Percentiles rank a stretch among this genome's conserved stretches.
Conservation (phyloP, 2,113 vertebrate genomes). For the Plestiodon gilberti region DNA sequence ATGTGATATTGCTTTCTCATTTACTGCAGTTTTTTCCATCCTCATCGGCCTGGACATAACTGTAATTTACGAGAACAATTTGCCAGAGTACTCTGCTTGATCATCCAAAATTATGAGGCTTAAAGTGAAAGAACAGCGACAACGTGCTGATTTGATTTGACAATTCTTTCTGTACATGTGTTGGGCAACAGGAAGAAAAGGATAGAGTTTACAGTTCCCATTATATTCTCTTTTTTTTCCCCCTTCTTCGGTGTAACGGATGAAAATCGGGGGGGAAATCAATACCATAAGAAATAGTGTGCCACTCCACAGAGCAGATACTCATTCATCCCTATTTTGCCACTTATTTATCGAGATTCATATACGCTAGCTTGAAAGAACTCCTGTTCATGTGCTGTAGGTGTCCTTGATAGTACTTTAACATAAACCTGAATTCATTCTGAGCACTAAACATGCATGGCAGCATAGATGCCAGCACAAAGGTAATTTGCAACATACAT, state of each 20-base stretch:
- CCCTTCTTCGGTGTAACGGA: background rate
- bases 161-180: background rate
- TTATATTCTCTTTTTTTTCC: background rate
- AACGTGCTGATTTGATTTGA: slow-evolving; percentile 23
- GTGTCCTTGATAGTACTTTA: background rate
- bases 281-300: background rate
- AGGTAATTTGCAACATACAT: background rate
- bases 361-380: background rate
- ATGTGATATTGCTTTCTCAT: slow-evolving; percentile 75
- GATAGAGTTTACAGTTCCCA: background rate
- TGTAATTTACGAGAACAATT: slow-evolving; percentile 87
- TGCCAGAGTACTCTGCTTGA: slow-evolving; percentile 72
- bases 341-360: background rate
- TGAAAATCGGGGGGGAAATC: background rate
- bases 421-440: background rate
- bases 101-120: slow-evolving; percentile 71
- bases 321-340: background rate
- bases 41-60: slow-evolving; percentile 63
- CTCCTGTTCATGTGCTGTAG: background rate
- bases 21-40: slow-evolving; percentile 82
- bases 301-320: background rate
- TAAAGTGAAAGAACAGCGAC: slow-evolving; percentile 67
- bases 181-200: background rate
- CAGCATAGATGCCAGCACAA: background rate
- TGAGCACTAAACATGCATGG: background rate